Evolutionary conservation across 2,888 invertebrate genomes (phyloP), one percentile per base, ranked within the genome.

Genomic region (Cantharis rustica): DNA sequence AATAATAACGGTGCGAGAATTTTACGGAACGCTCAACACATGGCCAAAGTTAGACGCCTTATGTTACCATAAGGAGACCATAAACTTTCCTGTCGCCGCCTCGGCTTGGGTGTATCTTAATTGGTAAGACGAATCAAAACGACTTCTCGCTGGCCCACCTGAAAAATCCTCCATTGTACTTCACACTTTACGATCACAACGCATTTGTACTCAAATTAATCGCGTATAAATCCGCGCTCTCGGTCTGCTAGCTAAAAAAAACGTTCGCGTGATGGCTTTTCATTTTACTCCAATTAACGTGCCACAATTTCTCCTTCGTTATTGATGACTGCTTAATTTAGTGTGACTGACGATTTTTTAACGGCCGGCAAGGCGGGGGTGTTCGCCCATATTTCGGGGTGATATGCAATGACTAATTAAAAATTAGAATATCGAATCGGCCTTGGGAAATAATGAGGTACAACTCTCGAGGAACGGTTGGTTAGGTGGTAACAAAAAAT

Each of bases 71-170:
- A 77, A 79, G 81, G 80, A 80, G 77, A 76, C 81, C 80, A 83
- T 84, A 84, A 84, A 83, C 79, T 80, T 81, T 82, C 78, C 79
- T 80, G 81, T 81, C 82, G 79, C 78, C 81, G 82, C 81, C 80
- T 79, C 79, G 78, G 80, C 81, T 80, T 84, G 85, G 84, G 84
- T 83, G 85, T 83, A 83, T 82, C 84, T 83, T 84, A 85, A 85
- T 85, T 85, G 85, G 84, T 84, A 82, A 83, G 82, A 82, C 81
- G 82, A 83, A 79, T 80, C 77, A 79, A 47, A 84, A 84, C 84
- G 80, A 82, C 79, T 82, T 80, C 78, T 81, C 78, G 79, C 79
- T 79, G 80, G 80, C 83, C 84, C 83, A 84, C 84, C 81, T 82
- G 80, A 81, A 83, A 83, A 82, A 82, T 74, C 80, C 70, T 79